Evolutionary conservation across 2,797 vertebrate species (phyloP), one percentile per base, ranked within the genome.

Genomic region (Lateolabrax maculatus): DNA sequence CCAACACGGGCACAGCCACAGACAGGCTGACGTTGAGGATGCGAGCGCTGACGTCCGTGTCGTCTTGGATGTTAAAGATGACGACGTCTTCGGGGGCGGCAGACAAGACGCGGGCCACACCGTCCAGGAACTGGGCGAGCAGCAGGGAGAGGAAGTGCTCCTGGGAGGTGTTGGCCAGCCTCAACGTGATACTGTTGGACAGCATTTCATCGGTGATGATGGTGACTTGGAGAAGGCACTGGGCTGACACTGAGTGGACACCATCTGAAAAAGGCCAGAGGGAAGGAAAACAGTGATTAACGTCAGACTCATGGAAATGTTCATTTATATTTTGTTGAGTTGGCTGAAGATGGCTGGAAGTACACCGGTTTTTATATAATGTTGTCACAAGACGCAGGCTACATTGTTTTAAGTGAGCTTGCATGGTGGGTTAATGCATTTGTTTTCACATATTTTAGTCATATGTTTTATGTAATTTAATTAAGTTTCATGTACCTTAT

Each of bases 201-300:
- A 99, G 92, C 98, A 98, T 98, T 86, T 99, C 97, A 19, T 99
- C 98, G 0, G 98, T 99, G 95, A 99, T 96, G 90, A 99, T 96
- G 62, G 96, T 97, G 91, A 99, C 98, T 18, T 97, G 97, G 70
- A 99, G 96, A 0, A 97, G 94, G 73, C 98, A 99, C 93, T 98
- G 97, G 0, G 98, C 97, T 0, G 96, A 96, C 46, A 98, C 96
- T 0, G 95, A 96, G 92, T 99, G 97, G 72, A 97, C 77, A 0
- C 98, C 98, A 7, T 99, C 98, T 99, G 94, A 0, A 39, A 88
- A 37, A 75, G 25, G 79, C 5, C 39, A 13, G n/a, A 69, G 25
- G 6, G 46, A 52, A 19, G 18, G 6, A 39, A 43, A 29, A 6
- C 6, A 37, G 18, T 1, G 0, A 58, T 60, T 39, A 29, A 60